phyloP scores from a whole-genome alignment of 2,113 vertebrate genomes.

The Anguilla rostrata region DNA sequence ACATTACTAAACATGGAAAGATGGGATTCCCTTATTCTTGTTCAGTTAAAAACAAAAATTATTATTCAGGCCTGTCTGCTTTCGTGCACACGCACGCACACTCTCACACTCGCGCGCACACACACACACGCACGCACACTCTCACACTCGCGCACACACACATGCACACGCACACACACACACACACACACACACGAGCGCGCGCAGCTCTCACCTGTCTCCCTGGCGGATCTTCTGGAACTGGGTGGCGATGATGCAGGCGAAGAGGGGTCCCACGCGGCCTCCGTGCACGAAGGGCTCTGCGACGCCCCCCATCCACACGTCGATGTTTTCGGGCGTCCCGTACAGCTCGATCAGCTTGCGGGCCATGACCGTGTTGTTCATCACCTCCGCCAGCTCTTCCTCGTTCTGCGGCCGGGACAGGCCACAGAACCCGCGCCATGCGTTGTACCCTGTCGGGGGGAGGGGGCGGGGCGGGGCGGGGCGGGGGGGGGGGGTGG shows the following conservation, averaged over 20 bases:
- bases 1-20: neutral
- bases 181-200: neutral
- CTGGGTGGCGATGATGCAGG: slow-evolving; percentile 38
- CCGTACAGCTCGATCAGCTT: slow-evolving; percentile 55
- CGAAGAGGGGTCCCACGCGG: slow-evolving; percentile 64
- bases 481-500: too few species aligned
- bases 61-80: too few species aligned
- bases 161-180: neutral
- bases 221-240: slow-evolving; percentile 57
- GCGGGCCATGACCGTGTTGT: slow-evolving; percentile 53
- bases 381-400: slow-evolving; percentile 49
- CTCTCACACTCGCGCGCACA: too few species aligned
- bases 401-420: slow-evolving; percentile 40
- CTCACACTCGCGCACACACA: too few species aligned
- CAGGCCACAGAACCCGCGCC: slow-evolving; percentile 62
- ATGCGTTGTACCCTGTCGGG: slow-evolving; percentile 64
- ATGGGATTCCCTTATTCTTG: too few species aligned
- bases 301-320: slow-evolving; percentile 64
- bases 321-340: slow-evolving; percentile 64
- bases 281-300: slow-evolving; percentile 65
- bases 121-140: too few species aligned
- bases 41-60: too few species aligned
- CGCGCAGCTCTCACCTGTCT: slow-evolving; percentile 51
- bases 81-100: too few species aligned
- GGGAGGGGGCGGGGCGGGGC: too few species aligned